A percentile compares a stretch with the other conserved stretches of the same genome.
Evolutionary conservation across 2,113 vertebrate genomes (phyloP).

Genomic region (Myotis brandtii): DNA sequence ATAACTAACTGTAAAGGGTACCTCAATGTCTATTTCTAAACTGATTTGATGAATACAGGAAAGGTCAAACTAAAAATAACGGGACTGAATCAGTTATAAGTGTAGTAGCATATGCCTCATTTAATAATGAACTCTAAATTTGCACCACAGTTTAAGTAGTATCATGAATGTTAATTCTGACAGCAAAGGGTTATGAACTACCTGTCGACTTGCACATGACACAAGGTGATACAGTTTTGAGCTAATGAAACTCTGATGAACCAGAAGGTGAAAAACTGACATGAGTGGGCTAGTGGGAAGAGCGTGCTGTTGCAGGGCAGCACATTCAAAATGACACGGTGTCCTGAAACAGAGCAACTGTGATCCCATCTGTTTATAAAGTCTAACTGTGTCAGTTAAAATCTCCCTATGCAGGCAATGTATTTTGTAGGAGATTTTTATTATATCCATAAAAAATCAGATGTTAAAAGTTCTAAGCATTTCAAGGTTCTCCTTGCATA

Average conservation of each 20-base stretch:
- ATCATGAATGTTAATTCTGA: conserved; percentile 88
- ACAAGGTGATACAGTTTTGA: conserved; percentile 85
- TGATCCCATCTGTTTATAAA: conserved; percentile 78
- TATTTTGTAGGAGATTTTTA: conserved; percentile 59
- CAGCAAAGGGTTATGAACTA: conserved; percentile 87
- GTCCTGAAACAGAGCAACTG: conserved; percentile 80
- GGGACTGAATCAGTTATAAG: conserved; percentile 86
- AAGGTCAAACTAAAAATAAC: conserved; percentile 91
- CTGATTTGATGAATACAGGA: conserved; percentile 88
- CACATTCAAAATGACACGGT: conserved; percentile 81
- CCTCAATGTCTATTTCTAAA: conserved; percentile 88
- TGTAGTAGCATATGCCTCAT: conserved; percentile 89
- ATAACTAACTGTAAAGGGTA: conserved; percentile 85
- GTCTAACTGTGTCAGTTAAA: conserved; percentile 64
- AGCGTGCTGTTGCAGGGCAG: conserved; percentile 62
- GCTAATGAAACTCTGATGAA: conserved; percentile 82
- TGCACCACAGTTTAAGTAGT: conserved; percentile 83
- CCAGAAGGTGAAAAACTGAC: conserved; percentile 85
- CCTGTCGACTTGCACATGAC: conserved; percentile 77
- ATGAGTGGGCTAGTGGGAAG: conserved; percentile 56
- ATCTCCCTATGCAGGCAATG: not conserved
- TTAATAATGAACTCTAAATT: conserved; percentile 89
- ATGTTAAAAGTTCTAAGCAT: conserved; percentile 17
- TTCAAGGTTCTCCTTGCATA: conserved; percentile 31
- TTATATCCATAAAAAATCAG: conserved; percentile 39